Evolutionary conservation across 1,140 invertebrate species (phyloP).

Genomic region (Olivierus martensii): DNA sequence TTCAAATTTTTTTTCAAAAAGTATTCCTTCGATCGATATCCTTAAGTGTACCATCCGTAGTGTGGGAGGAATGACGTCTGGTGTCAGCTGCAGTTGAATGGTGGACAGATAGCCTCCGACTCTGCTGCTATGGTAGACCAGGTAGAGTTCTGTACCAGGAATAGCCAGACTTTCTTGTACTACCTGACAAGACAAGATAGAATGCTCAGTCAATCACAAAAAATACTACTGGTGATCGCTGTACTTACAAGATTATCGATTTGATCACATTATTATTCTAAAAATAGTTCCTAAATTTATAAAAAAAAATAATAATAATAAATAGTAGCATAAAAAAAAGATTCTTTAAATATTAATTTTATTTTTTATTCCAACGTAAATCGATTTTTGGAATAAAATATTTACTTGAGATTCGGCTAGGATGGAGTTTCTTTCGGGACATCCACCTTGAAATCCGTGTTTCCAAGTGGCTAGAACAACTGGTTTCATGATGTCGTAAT

Average conservation of each 20-base stretch:
- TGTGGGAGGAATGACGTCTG: conserved; percentile 26
- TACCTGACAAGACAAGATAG: conserved; percentile 43
- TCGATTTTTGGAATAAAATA: not conserved
- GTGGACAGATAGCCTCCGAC: conserved; percentile 33
- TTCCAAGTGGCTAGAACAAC: conserved; percentile 72
- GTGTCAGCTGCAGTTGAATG: conserved; percentile 35
- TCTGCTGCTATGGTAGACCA: conserved; percentile 34
- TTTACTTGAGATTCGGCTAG: conserved; percentile 72
- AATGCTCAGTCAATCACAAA: no score
- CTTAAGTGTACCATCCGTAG: conserved; percentile 26
- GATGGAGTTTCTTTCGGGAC: conserved; percentile 56
- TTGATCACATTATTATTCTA: no score
- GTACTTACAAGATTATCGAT: no score
- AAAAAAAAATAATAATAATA: no score
- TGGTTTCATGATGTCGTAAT: conserved; percentile 57
- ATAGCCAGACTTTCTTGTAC: conserved; percentile 87
- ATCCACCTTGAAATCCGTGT: conserved; percentile 64
- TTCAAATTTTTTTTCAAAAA: conserved; percentile 34
- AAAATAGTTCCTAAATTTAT: no score
- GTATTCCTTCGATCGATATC: conserved; percentile 34
- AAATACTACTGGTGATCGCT: no score
- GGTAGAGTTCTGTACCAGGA: conserved; percentile 50
- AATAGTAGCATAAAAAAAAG: no score
- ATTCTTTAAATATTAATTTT: no score
- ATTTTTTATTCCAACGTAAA: no score